A percentile compares a stretch with the other conserved stretches of the same genome.
Evolutionary conservation across 1,140 invertebrate genomes (phyloP).

Genomic region (Dolichoris vasculosae): DNA sequence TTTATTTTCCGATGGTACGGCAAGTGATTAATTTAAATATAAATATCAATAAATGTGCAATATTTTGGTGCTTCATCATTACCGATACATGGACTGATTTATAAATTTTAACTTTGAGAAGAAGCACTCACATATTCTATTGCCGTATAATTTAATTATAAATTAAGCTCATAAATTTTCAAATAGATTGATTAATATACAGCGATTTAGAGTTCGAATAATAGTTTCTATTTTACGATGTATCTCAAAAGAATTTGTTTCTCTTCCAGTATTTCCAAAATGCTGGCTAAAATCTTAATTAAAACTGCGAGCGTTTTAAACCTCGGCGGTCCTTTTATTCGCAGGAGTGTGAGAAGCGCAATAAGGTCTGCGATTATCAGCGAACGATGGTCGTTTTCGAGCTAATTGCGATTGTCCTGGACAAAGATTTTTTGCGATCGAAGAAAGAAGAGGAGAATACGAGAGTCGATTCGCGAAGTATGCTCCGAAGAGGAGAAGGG

Average conservation of each 20-base stretch:
- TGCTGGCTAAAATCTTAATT: slow-evolving; percentile 31
- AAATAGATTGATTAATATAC: not conserved
- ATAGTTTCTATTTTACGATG: not conserved
- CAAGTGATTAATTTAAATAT: no score
- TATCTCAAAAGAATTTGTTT: not conserved
- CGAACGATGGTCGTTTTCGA: not conserved
- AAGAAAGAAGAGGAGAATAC: not conserved
- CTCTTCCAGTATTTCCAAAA: slow-evolving; percentile 21
- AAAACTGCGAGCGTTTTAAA: slow-evolving; percentile 25
- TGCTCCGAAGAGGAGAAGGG: not conserved
- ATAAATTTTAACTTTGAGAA: no score
- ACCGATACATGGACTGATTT: no score
- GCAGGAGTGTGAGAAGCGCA: not conserved
- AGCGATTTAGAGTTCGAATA: not conserved
- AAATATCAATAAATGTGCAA: no score
- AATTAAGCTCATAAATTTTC: not conserved
- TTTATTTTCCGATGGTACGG: no score
- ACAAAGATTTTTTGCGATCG: not conserved
- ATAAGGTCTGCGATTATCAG: not conserved
- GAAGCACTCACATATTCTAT: no score
- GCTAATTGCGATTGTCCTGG: not conserved
- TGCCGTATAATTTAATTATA: no score
- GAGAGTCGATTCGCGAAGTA: not conserved
- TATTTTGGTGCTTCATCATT: no score
- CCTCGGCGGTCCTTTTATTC: not conserved